A percentile compares a stretch with the other conserved stretches of the same genome.
Conservation (phyloP, 2,888 invertebrate species). For the Scrobipalpa costella region DNA sequence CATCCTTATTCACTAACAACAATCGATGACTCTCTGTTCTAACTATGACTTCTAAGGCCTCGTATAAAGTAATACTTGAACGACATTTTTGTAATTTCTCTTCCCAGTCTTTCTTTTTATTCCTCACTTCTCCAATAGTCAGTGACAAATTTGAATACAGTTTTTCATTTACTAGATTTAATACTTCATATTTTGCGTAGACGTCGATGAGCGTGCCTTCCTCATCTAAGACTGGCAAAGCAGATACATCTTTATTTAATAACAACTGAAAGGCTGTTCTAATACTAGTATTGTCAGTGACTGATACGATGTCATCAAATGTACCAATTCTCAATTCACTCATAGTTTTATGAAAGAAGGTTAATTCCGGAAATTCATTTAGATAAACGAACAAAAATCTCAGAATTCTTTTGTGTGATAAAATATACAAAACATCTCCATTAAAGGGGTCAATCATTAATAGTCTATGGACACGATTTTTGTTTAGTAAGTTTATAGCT, state of each 20-base stretch:
- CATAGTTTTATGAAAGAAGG: constrained; percentile 72
- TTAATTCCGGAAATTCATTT: constrained; percentile 75
- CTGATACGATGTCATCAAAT: constrained; percentile 67
- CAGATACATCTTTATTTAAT: constrained; percentile 73
- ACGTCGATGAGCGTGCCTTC: constrained; percentile 68
- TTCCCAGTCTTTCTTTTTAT: constrained; percentile 94
- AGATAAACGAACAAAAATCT: constrained; percentile 75
- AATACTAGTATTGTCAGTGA: constrained; percentile 66
- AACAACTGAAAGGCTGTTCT: constrained; percentile 70
- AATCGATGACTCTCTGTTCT: constrained; percentile 89
- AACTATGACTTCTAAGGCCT: constrained; percentile 94
- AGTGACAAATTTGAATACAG: constrained; percentile 95
- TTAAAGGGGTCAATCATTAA: constrained; percentile 67
- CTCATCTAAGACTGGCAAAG: constrained; percentile 71
- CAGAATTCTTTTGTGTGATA: constrained; percentile 74
- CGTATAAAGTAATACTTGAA: constrained; percentile 90
- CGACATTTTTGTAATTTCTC: constrained; percentile 95
- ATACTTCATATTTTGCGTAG: constrained; percentile 77
- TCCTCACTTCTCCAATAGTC: constrained; percentile 91
- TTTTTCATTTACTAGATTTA: constrained; percentile 94
- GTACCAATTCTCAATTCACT: constrained; percentile 74
- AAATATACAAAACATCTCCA: constrained; percentile 72
- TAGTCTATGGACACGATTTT: constrained; percentile 71
- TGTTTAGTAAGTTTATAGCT: constrained; percentile 70
- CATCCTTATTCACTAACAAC: constrained; percentile 76